These are phyloP conservation scores for Dasyurus viverrinus DNA, from an alignment of 2,113 vertebrate genomes.

Conservation along the genomic window DNA sequence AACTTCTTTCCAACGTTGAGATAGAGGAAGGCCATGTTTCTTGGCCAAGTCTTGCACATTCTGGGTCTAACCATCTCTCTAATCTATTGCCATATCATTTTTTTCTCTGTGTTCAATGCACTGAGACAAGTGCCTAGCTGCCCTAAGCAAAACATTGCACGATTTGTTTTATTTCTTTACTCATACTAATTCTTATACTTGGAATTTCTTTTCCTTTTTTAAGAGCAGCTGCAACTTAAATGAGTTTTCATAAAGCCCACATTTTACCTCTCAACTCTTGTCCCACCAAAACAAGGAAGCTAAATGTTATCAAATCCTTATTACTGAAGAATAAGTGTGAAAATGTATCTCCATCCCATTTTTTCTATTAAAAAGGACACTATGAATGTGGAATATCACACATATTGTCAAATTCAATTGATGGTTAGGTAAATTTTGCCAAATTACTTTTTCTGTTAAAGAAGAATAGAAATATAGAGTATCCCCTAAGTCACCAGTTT, in stretches of 20 bases:
- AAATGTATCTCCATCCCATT: neutral
- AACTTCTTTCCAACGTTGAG: neutral
- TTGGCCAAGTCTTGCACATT: neutral
- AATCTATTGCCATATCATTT: neutral
- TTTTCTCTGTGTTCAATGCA: neutral
- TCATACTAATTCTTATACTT: neutral
- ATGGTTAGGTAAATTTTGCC: neutral
- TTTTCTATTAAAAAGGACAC: neutral
- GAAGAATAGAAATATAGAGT: neutral
- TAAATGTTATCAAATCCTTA: neutral
- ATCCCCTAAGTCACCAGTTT: neutral
- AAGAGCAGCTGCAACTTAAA: neutral
- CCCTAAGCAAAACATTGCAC: neutral
- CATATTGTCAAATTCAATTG: neutral
- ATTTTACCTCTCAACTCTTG: neutral
- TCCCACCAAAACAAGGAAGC: neutral
- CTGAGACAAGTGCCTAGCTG: neutral
- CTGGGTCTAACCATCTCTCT: neutral
- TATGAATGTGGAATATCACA: neutral
- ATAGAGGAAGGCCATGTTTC: neutral
- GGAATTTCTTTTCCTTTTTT: neutral
- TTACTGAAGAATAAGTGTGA: neutral
- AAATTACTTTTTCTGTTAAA: neutral
- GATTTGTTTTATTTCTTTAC: neutral
- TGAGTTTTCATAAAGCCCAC: neutral